Percentiles rank a stretch among this genome's conserved stretches.
phyloP scores from a whole-genome alignment of 2,113 vertebrate genomes.

The Periophthalmodon schlosseri region DNA sequence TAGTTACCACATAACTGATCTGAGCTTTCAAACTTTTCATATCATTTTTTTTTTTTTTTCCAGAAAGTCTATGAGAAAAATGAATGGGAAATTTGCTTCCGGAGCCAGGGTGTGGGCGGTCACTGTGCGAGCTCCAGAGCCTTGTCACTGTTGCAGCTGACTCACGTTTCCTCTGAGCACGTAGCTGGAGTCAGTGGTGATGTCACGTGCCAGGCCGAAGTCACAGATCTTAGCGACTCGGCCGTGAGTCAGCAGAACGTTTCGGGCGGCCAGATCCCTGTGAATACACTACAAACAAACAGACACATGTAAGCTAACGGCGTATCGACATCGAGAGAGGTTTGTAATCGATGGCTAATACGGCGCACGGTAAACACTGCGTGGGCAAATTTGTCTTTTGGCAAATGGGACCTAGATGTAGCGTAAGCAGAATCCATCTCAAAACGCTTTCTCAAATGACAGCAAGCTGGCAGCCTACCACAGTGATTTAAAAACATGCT shows the following conservation, averaged over 20 bases:
- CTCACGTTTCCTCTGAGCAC: constrained; percentile 97
- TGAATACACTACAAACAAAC: constrained; percentile 87
- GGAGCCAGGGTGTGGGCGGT: no score
- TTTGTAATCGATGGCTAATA: background rate
- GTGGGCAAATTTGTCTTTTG: background rate
- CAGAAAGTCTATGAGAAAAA: no score
- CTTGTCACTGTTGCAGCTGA: constrained; percentile 36
- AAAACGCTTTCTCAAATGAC: background rate
- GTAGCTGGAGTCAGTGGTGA: constrained; percentile 95
- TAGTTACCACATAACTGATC: no score
- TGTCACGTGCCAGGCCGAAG: constrained; percentile 96
- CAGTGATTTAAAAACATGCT: constrained; percentile 39
- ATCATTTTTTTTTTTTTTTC: no score
- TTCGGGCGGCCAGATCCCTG: constrained; percentile 95
- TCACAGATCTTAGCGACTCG: constrained; percentile 98
- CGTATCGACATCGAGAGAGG: constrained; percentile 27
- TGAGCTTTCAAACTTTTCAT: no score
- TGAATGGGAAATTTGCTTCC: no score
- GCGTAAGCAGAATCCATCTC: background rate
- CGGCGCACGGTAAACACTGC: background rate
- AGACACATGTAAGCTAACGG: constrained; percentile 23
- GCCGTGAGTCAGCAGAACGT: constrained; percentile 93
- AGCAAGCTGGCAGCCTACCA: constrained; percentile 22
- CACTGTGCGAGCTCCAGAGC: no score
- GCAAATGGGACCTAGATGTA: background rate